A percentile compares a stretch with the other conserved stretches of the same genome.
Conservation (phyloP, 2,888 invertebrate species). For the Urechis unicinctus region DNA sequence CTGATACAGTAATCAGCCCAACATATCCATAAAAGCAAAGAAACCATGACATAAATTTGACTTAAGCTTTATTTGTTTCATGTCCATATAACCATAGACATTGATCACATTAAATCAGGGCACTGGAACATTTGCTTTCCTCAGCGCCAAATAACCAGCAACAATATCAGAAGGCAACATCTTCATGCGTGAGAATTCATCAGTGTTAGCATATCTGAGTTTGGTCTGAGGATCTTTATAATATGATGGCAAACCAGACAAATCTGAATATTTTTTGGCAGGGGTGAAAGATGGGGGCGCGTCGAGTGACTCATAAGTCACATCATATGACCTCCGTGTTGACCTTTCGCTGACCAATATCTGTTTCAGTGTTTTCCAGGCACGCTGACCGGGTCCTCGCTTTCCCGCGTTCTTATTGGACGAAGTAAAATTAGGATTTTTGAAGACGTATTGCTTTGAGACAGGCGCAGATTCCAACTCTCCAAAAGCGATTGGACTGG, state of each 20-base stretch:
- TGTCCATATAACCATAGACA: background rate
- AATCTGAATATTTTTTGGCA: conserved; percentile 87
- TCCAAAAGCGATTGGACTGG: background rate
- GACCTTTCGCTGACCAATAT: conserved; percentile 75
- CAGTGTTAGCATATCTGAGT: conserved; percentile 74
- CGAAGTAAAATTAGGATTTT: background rate
- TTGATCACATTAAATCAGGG: background rate
- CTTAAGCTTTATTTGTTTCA: too few relatives aligned
- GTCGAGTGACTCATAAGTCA: conserved; percentile 71
- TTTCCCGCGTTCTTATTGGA: background rate
- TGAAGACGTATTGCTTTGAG: background rate
- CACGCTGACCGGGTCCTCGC: conserved; percentile 44
- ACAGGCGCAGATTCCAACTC: background rate
- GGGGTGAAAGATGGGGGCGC: conserved; percentile 87
- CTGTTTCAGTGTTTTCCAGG: conserved; percentile 85
- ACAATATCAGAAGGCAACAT: conserved; percentile 86
- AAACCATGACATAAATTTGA: too few relatives aligned
- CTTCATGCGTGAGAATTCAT: conserved; percentile 79
- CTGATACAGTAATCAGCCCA: too few relatives aligned
- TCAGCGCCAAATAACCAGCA: conserved; percentile 76
- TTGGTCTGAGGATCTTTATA: conserved; percentile 85
- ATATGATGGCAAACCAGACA: conserved; percentile 67
- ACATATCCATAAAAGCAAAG: too few relatives aligned
- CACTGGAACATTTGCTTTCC: conserved; percentile 60
- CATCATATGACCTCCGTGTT: conserved; percentile 70